Conservation (phyloP, 2,113 vertebrate genomes). For the Gavialis gangeticus region DNA sequence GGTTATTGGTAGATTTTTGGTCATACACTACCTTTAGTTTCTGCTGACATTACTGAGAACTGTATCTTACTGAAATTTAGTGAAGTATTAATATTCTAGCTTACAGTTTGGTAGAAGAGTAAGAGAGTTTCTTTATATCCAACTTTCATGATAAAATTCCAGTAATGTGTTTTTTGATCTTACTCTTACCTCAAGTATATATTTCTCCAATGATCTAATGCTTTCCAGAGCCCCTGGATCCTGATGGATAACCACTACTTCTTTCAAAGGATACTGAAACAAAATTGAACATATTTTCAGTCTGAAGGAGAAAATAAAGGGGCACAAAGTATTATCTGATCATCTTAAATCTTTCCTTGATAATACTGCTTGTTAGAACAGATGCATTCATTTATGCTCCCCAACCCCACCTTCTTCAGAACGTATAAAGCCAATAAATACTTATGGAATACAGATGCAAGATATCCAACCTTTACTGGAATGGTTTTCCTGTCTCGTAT, state of each 20-base stretch:
- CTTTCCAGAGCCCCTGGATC: conserved; percentile 90
- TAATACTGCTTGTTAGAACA: not conserved
- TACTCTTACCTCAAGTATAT: conserved; percentile 91
- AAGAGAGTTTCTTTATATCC: not conserved
- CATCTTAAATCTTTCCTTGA: not conserved
- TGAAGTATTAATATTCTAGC: not conserved
- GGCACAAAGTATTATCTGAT: not conserved
- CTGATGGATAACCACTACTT: conserved; percentile 96
- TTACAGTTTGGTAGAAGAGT: not conserved
- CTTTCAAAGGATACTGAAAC: conserved; percentile 93
- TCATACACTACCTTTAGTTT: not conserved
- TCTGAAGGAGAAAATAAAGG: not conserved
- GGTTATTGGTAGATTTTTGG: not conserved
- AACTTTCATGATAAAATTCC: not conserved
- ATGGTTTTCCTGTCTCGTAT: conserved; percentile 96
- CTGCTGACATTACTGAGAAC: not conserved
- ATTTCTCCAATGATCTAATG: conserved; percentile 92
- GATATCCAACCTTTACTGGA: conserved; percentile 90
- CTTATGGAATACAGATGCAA: not conserved
- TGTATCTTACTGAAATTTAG: not conserved
- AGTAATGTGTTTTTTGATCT: not conserved
- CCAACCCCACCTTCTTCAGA: not conserved
- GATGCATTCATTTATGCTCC: not conserved
- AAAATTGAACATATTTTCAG: not conserved
- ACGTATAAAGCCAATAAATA: not conserved